Conservation (phyloP, 30 jellyfish, hydroid and myxozoan genomes). For the Aurelia sp. region DNA sequence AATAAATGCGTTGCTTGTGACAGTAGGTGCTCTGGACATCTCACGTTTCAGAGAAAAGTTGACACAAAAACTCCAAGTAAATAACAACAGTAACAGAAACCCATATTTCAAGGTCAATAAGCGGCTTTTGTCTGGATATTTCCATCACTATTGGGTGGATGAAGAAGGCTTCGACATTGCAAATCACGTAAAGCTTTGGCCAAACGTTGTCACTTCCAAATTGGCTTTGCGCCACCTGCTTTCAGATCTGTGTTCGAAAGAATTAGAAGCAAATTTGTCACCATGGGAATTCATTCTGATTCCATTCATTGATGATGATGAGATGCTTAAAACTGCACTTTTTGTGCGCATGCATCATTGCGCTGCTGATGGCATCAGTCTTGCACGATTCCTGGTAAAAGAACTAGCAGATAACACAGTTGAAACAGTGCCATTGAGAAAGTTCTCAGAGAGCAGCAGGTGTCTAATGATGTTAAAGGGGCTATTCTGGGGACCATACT, state of each 20-base stretch:
- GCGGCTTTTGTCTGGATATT: slow-evolving; percentile 50
- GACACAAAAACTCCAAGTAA: slow-evolving; percentile 20
- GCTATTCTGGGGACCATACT: slow-evolving; percentile 65
- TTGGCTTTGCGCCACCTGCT: slow-evolving; percentile 26
- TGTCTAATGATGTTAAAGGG: slow-evolving; percentile 58
- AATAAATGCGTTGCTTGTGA: slow-evolving; percentile 62
- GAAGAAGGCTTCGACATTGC: slow-evolving; percentile 40
- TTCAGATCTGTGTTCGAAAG: slow-evolving; percentile 50
- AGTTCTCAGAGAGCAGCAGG: slow-evolving; percentile 70
- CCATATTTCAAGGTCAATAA: slow-evolving; percentile 38
- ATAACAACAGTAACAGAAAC: slow-evolving; percentile 3
- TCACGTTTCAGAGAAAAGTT: slow-evolving; percentile 15
- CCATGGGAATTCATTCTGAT: slow-evolving; percentile 82
- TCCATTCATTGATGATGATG: slow-evolving; percentile 56
- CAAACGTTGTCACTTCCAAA: slow-evolving; percentile 22
- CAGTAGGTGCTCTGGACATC: slow-evolving; percentile 53
- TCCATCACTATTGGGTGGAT: slow-evolving; percentile 76
- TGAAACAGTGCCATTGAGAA: slow-evolving; percentile 43
- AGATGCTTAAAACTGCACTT: slow-evolving; percentile 51
- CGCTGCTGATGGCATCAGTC: slow-evolving; percentile 83
- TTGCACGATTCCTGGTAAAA: slow-evolving; percentile 53
- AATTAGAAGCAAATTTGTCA: slow-evolving; percentile 44
- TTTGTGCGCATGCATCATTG: slow-evolving; percentile 76
- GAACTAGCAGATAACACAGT: slow-evolving; percentile 61
- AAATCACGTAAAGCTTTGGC: slow-evolving; percentile 73